A percentile compares a stretch with the other conserved stretches of the same genome.
Evolutionary conservation across 2,797 vertebrate species (phyloP).

Genomic region (Bradypodion pumilum): DNA sequence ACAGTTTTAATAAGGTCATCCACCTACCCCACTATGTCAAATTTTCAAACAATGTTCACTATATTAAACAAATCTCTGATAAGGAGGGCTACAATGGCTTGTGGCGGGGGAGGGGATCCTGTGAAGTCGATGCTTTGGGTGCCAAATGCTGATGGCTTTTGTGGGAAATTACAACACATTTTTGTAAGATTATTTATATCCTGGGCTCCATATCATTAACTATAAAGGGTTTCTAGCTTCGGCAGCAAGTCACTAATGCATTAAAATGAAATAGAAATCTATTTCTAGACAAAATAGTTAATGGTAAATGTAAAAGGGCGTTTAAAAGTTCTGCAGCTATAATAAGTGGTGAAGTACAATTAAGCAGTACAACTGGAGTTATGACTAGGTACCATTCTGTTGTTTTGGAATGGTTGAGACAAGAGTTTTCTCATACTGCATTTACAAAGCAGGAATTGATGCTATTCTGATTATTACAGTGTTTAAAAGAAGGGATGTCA

Average conservation of each 20-base stretch:
- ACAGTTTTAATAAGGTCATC: not conserved
- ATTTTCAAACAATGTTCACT: not conserved
- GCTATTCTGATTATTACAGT: not conserved
- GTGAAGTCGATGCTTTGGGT: constrained; percentile 36
- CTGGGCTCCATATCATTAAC: constrained; percentile 7
- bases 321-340: constrained; percentile 60
- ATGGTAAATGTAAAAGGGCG: constrained; percentile 39
- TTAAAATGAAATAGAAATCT: constrained; percentile 14
- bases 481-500: not conserved
- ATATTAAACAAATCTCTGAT: constrained; percentile 9
- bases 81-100: not conserved
- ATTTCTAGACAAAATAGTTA: constrained; percentile 43
- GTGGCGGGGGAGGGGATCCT: not conserved
- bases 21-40: rapidly evolving
- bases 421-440: not conserved
- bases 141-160: constrained; percentile 35
- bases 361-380: constrained; percentile 25
- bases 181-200: constrained; percentile 11
- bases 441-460: not conserved
- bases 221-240: constrained; percentile 31
- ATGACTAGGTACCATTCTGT: constrained; percentile 9
- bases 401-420: constrained; percentile 33
- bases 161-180: constrained; percentile 17
- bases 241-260: constrained; percentile 33
- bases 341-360: too few relatives aligned